Conservation (phyloP, 1,140 invertebrate species). For the Tetraneura akinire region DNA sequence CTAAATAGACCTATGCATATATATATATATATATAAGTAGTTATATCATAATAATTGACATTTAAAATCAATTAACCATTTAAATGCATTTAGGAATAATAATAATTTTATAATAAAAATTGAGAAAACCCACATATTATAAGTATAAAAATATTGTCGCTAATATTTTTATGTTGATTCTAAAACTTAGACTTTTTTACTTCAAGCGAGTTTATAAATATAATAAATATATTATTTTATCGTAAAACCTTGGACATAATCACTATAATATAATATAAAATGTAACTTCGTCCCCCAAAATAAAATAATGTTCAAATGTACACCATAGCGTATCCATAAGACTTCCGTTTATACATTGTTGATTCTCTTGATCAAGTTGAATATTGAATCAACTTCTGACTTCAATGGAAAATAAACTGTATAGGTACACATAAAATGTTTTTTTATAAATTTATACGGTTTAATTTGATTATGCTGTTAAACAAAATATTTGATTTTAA, state of each 20-base stretch:
- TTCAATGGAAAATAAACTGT: conserved; percentile 5
- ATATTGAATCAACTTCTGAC: neutral
- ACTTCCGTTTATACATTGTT: conserved; percentile 29
- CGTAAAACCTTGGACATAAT: neutral
- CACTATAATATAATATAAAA: neutral
- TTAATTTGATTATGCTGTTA: no score
- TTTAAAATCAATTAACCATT: neutral
- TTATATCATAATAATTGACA: conserved; percentile 1
- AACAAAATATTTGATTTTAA: neutral
- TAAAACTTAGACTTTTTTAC: no score
- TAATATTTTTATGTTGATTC: no score
- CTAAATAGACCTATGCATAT: no score
- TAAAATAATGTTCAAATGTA: neutral
- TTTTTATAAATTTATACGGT: no score
- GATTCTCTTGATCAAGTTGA: neutral
- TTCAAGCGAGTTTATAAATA: neutral
- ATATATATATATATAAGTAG: neutral
- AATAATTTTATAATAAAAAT: no score
- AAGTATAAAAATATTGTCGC: no score
- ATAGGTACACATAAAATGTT: no score
- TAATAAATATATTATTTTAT: neutral
- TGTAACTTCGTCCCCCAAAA: neutral
- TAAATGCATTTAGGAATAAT: no score
- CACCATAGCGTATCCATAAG: conserved; percentile 3
- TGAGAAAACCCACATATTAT: no score